Evolutionary conservation across 2,113 vertebrate genomes (phyloP), one percentile per base, ranked within the genome.

Genomic region (Malurus alboscapulatus): DNA sequence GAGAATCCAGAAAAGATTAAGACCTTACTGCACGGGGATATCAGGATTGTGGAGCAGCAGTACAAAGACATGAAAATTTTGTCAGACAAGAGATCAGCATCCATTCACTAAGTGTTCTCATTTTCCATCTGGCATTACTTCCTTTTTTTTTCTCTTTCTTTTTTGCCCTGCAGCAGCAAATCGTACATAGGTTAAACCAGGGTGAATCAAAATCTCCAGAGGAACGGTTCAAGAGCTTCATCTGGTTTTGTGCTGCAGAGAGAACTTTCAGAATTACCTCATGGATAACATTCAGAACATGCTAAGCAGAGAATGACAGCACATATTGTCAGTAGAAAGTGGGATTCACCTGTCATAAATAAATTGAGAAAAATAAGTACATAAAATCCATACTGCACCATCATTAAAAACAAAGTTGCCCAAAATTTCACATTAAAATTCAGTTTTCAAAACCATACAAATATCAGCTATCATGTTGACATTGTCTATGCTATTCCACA

Each of bases 41-140:
- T 54, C 75, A 57, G 51, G 45, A 47, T 32, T 29, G 2, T 34
- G 54, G 25, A 90, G 24, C 16, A 82, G 63, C 54, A 88, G 71
- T 65, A 88, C 85, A 95, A 91, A 87, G 27, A 91, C 74, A 54
- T n/a, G 7, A 91, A 88, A 80, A 65, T 61, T 36, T 82, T 95
- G 40, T 65, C 63, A 93, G 40, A 63, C 26, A 63, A 48, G 27
- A 89, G 50, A 87, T 85, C n/a, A 9, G 16, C 48, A 72, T 85
- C 54, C 15, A 73, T 63, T 61, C 71, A 84, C 73, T 72, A 79
- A 57, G 16, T 29, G 26, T 73, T 94, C 78, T 76, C 9, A 36
- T 79, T 94, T 85, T 83, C 62, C 47, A 78, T 79, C 61, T n/a
- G 15, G 21, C 13, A 51, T 62, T 66, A 12, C 19, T 63, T 61